Base-by-base conservation (phyloP, 2,888 invertebrate species). In the Agriotes lineatus region DNA sequence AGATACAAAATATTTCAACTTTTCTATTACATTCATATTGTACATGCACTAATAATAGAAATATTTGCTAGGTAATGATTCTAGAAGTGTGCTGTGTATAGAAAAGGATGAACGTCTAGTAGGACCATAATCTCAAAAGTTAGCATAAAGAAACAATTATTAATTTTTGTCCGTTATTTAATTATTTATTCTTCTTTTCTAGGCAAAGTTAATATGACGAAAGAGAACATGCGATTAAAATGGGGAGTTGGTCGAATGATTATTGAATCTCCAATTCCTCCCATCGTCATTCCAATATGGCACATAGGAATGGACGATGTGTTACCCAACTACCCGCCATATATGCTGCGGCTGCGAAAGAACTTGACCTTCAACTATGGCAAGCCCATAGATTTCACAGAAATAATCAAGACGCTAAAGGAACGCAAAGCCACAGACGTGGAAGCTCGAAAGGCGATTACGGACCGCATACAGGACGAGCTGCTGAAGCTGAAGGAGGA, bases 181-280 rank as follows among this genome's bases (percentile, higher is more conserved):
- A n/a, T n/a, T n/a, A n/a, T n/a, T n/a, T n/a, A n/a, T n/a, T 25
- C 20, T 48, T 39, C n/a, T 64, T 61, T 76, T 76, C 18, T 54
- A 83, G 83, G 84, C 48, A 93, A 93, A 86, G 96, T 98, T 12
- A 97, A 97, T 81, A 89, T 92, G 88, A 86, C 89, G 57, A 92
- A 95, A 84, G 93, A 93, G 80, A 86, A 90, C 60, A 87, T 94
- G 79, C 88, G 89, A 65, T 87, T 96, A 78, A 97, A 97, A 86
- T 98, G 97, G 97, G 98, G 97, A 76, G 91, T 98, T 52, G 97
- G 97, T 0, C 88, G 97, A 71, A 90, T 98, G 80, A 91, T 97
- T 77, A 91, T 93, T 74, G 97, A 97, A 78, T 90, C 93, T 71
- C 89, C 90, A 0, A 86, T 90, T 19, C 90, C 91, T 42, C 96